Conservation (phyloP, 2,888 invertebrate genomes). For the Mesoligia furuncula region DNA sequence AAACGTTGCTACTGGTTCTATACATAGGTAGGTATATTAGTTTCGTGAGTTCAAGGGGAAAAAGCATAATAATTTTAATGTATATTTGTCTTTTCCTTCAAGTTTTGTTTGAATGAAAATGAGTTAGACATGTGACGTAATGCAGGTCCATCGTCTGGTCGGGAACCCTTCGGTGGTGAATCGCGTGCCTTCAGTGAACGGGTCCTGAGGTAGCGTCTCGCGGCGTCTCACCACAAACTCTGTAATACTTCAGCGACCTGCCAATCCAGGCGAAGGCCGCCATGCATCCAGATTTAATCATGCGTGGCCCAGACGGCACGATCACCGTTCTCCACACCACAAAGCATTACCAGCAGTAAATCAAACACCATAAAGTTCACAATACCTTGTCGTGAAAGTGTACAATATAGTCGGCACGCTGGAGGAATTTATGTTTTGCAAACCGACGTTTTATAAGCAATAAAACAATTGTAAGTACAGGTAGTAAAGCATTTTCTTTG, state of each 20-base stretch:
- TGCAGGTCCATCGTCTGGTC: constrained; percentile 34
- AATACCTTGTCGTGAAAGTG: constrained; percentile 22
- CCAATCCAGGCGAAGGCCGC: constrained; percentile 66
- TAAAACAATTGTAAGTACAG: constrained; percentile 46
- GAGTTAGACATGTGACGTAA: background rate
- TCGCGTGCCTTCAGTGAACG: constrained; percentile 24
- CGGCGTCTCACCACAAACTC: constrained; percentile 15
- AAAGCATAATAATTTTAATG: background rate
- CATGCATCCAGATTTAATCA: constrained; percentile 65
- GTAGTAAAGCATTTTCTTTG: constrained; percentile 29
- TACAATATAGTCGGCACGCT: constrained; percentile 32
- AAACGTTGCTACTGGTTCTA: background rate
- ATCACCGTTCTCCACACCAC: constrained; percentile 15
- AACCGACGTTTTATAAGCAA: constrained; percentile 55
- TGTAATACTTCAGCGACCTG: constrained; percentile 47
- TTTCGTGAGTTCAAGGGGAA: background rate
- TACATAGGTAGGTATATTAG: background rate
- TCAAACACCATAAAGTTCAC: constrained; percentile 11
- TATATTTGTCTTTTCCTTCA: background rate
- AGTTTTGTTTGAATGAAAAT: constrained; percentile 14
- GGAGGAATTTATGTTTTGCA: constrained; percentile 54
- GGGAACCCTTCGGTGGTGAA: constrained; percentile 21
- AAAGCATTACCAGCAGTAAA: constrained; percentile 31
- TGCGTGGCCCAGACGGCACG: constrained; percentile 46
- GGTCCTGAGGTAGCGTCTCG: background rate